Percentiles rank a stretch among this genome's conserved stretches.
phyloP scores from a whole-genome alignment of 1,140 invertebrate genomes.

The Chymomyza costata region DNA sequence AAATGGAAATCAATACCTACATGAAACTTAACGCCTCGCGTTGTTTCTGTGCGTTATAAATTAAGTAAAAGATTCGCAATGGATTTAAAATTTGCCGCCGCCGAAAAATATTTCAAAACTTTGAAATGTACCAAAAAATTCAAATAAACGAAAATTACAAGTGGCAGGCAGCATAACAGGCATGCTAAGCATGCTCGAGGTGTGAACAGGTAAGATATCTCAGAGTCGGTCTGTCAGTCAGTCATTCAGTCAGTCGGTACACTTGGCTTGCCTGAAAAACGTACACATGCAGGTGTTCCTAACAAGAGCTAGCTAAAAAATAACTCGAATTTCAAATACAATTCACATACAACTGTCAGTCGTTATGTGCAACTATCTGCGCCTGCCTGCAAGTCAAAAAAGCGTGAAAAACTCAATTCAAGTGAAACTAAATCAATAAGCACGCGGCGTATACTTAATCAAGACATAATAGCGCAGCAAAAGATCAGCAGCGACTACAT shows the following conservation, averaged over 20 bases:
- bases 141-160: no score
- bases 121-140: no score
- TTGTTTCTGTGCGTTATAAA: not conserved
- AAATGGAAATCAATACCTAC: slow-evolving; percentile 72
- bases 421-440: slow-evolving; percentile 66
- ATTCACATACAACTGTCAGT: not conserved
- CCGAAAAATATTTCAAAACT: not conserved
- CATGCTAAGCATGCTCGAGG: no score
- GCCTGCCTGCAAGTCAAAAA: slow-evolving; percentile 12
- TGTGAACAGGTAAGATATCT: slow-evolving; percentile 60
- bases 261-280: slow-evolving; percentile 8
- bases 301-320: slow-evolving; percentile 2
- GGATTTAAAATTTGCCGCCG: not conserved
- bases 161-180: slow-evolving; percentile 3
- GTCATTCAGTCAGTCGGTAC: slow-evolving; percentile 15
- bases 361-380: not conserved
- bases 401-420: slow-evolving; percentile 43
- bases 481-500: slow-evolving; percentile 11
- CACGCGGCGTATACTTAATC: slow-evolving; percentile 60
- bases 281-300: slow-evolving; percentile 53
- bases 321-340: slow-evolving; percentile 7
- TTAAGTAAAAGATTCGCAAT: not conserved
- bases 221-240: slow-evolving; percentile 4
- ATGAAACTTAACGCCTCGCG: slow-evolving; percentile 55
- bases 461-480: slow-evolving; percentile 45